Evolutionary conservation across 2,113 vertebrate species (phyloP).

Genomic region (Coptodon bakossiorum): DNA sequence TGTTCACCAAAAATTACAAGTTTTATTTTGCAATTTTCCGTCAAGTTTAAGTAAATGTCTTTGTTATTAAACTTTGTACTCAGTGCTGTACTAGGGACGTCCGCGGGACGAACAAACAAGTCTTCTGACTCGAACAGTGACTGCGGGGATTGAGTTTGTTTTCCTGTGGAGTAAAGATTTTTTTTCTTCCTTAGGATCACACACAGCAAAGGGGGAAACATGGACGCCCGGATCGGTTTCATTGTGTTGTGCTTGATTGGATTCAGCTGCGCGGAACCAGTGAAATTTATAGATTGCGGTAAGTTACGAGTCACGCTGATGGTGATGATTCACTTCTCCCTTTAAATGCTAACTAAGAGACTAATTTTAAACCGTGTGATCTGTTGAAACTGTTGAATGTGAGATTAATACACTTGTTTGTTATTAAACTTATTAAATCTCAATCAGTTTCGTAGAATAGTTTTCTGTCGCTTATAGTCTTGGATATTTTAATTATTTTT

Average conservation of each 20-base stretch:
- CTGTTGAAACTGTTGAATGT: neutral
- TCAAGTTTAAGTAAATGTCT: neutral
- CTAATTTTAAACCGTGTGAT: neutral
- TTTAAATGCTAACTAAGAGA: neutral
- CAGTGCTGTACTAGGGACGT: neutral
- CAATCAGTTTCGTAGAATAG: neutral
- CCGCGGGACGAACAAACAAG: neutral
- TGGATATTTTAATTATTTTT: neutral
- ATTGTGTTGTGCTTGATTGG: slow-evolving; percentile 51
- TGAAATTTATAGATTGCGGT: slow-evolving; percentile 79
- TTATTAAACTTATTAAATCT: neutral
- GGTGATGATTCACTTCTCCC: neutral
- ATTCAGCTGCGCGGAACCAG: slow-evolving; percentile 57
- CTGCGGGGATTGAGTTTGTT: neutral
- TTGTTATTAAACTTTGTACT: neutral
- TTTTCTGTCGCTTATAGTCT: neutral
- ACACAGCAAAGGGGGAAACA: neutral
- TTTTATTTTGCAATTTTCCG: neutral
- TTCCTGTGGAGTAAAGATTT: neutral
- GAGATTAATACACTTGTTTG: neutral
- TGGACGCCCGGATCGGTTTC: slow-evolving; percentile 44
- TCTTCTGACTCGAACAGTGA: neutral
- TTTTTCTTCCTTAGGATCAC: neutral
- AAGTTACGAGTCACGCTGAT: neutral
- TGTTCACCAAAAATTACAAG: no score